These are phyloP conservation scores for Caenorhabditis sinica DNA, from an alignment of 2,888 invertebrate genomes.

Conservation along the genomic window DNA sequence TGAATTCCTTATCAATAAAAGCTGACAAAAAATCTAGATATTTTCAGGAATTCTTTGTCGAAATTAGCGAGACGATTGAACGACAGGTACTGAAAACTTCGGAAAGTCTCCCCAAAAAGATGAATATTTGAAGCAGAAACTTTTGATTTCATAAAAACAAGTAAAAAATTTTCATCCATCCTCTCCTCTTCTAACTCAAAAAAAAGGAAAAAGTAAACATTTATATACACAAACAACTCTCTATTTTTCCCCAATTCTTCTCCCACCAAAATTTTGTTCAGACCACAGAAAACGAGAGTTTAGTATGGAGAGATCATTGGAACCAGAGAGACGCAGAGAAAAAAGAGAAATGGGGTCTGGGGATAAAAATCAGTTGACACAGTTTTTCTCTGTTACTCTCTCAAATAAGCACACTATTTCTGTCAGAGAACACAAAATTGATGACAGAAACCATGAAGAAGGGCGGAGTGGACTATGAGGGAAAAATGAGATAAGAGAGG, in stretches of 20 bases:
- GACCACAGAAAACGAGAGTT: constrained; percentile 21
- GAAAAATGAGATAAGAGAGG: neutral
- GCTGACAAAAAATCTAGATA: neutral
- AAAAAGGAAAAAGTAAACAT: too few species aligned
- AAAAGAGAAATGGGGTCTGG: neutral
- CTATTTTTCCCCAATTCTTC: neutral
- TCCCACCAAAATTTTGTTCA: neutral
- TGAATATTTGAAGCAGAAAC: too few species aligned
- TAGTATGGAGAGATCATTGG: neutral
- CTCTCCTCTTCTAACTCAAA: neutral
- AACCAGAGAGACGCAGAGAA: constrained; percentile 12
- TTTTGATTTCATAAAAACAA: neutral
- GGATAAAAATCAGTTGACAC: constrained; percentile 19
- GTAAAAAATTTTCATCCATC: too few species aligned
- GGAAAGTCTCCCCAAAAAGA: too few species aligned
- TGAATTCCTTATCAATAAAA: too few species aligned
- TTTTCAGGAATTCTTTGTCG: neutral
- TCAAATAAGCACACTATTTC: neutral
- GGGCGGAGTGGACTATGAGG: constrained; percentile 23
- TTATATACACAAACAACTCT: neutral
- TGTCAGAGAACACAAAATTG: constrained; percentile 19
- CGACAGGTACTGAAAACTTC: too few species aligned
- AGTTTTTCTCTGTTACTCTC: constrained; percentile 34
- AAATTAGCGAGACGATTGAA: too few species aligned
- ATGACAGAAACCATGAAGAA: constrained; percentile 54